A percentile compares a stretch with the other conserved stretches of the same genome.
Conservation (phyloP, 2,888 invertebrate species). For the Cartodere bifasciata region DNA sequence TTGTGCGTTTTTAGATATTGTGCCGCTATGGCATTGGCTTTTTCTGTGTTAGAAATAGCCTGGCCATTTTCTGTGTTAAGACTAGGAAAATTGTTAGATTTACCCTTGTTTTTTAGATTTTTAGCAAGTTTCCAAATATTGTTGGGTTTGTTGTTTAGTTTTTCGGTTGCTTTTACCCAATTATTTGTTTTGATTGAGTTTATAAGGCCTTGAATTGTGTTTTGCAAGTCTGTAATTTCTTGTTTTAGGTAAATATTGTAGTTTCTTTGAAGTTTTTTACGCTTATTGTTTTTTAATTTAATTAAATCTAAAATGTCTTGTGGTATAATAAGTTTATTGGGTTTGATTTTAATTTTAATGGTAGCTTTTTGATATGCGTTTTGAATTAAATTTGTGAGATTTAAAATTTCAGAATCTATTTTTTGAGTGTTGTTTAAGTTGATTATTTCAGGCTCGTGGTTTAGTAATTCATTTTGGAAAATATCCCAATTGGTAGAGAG, state of each 20-base stretch:
- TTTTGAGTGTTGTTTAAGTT: neutral
- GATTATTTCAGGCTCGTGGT: neutral
- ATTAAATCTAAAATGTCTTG: too few relatives aligned
- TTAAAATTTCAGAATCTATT: neutral
- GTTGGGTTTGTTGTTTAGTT: neutral
- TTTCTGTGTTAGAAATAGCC: too few relatives aligned
- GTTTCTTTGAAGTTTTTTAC: conserved; percentile 1
- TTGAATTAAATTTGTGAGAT: neutral
- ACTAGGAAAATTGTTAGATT: neutral
- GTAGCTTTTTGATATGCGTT: neutral
- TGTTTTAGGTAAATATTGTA: too few relatives aligned
- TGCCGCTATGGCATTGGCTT: too few relatives aligned
- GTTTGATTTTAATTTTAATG: too few relatives aligned
- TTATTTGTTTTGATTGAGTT: neutral
- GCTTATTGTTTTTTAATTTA: neutral
- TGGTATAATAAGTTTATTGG: too few relatives aligned
- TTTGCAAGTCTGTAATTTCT: neutral
- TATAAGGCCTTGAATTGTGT: neutral
- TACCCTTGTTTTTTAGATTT: conserved; percentile 1
- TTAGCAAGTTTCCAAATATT: conserved; percentile 2
- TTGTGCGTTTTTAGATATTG: too few relatives aligned
- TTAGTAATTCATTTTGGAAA: neutral
- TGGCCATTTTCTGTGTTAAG: too few relatives aligned
- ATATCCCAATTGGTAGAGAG: neutral
- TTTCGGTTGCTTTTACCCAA: neutral